These are phyloP conservation scores for Phataginus tetradactyla DNA, from an alignment of 2,797 vertebrate species.

Conservation along the genomic window DNA sequence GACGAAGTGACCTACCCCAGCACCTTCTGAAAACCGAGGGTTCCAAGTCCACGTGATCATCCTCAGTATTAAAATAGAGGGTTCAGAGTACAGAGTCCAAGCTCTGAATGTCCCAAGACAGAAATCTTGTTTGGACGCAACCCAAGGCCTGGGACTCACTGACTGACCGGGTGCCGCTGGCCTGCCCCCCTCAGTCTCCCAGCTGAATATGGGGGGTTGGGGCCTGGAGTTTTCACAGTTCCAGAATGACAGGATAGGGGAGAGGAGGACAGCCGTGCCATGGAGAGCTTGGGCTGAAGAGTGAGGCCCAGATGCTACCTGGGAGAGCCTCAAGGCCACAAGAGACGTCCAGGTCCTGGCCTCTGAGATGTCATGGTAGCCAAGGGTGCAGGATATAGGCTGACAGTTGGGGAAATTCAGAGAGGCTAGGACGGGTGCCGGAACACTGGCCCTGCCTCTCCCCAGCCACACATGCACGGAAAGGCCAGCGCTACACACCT, in stretches of 20 bases:
- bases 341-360: neutral
- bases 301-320: neutral
- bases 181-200: neutral
- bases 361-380: neutral
- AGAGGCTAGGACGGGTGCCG: neutral
- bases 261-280: neutral
- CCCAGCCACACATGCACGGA: fast-evolving
- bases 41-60: neutral
- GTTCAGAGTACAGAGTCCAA: neutral
- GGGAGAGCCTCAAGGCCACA: neutral
- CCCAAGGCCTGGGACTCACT: neutral
- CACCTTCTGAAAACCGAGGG: neutral
- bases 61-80: neutral
- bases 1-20: neutral
- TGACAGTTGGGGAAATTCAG: neutral
- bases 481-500: neutral
- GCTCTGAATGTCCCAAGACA: neutral
- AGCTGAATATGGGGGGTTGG: neutral
- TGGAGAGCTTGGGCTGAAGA: neutral
- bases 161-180: neutral
- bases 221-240: neutral
- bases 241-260: neutral
- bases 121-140: neutral
- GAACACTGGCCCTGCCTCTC: neutral
- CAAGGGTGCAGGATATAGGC: neutral